A percentile compares a stretch with the other conserved stretches of the same genome.
Conservation (phyloP, 2,113 vertebrate genomes). For the Semnornis frantzii region DNA sequence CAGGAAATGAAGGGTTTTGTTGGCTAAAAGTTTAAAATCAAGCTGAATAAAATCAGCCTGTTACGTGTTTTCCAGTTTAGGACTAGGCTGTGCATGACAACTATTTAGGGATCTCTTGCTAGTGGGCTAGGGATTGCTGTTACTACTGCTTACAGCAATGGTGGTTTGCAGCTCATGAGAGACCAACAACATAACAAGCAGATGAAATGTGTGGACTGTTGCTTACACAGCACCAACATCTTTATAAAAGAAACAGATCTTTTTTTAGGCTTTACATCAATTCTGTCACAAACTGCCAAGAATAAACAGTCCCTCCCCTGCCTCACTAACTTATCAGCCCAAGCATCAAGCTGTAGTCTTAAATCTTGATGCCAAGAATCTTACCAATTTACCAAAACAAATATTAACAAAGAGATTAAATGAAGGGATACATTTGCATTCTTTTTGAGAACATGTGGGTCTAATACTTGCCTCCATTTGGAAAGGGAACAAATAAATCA, state of each 20-base stretch:
- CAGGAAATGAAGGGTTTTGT: background rate
- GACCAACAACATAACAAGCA: constrained; percentile 45
- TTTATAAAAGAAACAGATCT: constrained; percentile 31
- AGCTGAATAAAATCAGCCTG: background rate
- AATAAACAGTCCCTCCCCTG: constrained; percentile 37
- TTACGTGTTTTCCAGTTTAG: background rate
- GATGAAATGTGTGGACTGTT: constrained; percentile 59
- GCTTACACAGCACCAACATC: constrained; percentile 40
- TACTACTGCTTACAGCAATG: constrained; percentile 40
- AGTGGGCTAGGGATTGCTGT: constrained; percentile 1
- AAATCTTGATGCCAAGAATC: background rate
- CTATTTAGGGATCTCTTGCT: background rate
- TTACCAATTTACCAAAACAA: background rate
- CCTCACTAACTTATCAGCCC: constrained; percentile 21
- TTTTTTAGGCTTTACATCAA: constrained; percentile 47
- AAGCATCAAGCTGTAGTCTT: constrained; percentile 3
- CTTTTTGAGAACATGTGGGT: background rate
- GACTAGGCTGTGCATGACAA: background rate
- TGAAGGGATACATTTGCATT: background rate
- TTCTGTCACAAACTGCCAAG: constrained; percentile 26
- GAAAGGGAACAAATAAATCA: background rate
- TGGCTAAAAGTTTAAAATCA: background rate
- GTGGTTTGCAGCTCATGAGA: background rate
- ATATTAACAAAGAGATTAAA: background rate
- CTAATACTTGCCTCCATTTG: background rate